Conservation (phyloP, 2,113 vertebrate species). For the Sturnira hondurensis region DNA sequence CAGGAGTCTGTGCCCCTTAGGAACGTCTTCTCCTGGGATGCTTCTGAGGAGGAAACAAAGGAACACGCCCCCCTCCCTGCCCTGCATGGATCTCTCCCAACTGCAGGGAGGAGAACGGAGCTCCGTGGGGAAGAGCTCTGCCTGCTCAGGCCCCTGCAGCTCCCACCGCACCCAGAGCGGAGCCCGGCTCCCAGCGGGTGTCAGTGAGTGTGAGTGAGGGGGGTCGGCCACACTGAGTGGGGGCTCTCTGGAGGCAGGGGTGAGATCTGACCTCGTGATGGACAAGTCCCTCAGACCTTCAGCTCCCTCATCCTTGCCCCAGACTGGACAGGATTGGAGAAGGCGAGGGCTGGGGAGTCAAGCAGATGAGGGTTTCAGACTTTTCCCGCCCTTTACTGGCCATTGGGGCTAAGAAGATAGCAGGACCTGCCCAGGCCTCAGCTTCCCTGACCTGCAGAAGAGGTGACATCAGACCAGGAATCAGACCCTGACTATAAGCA, state of each 20-base stretch:
- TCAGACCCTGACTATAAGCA: too few relatives aligned
- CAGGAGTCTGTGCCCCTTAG: background rate
- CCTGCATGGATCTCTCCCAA: accelerated
- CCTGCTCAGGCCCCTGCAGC: background rate
- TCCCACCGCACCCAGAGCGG: background rate
- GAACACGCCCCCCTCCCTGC: background rate
- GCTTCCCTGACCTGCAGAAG: accelerated
- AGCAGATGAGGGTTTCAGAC: accelerated
- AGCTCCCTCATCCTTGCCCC: too few relatives aligned
- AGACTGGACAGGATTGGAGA: too few relatives aligned
- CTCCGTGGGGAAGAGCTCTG: too few relatives aligned
- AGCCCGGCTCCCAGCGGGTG: too few relatives aligned
- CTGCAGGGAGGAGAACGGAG: background rate
- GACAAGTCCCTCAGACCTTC: too few relatives aligned
- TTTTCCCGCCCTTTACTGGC: background rate
- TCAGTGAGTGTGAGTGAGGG: too few relatives aligned
- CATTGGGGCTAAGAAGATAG: accelerated
- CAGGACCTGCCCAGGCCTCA: background rate
- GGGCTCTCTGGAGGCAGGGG: too few relatives aligned
- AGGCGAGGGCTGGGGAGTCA: accelerated
- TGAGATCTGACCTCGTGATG: background rate
- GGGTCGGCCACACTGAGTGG: too few relatives aligned
- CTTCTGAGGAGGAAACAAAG: background rate
- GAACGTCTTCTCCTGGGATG: background rate
- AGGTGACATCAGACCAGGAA: background rate